Percentiles rank a stretch among this genome's conserved stretches.
Conservation (phyloP, 2,797 vertebrate genomes). For the Muscicapa striata region DNA sequence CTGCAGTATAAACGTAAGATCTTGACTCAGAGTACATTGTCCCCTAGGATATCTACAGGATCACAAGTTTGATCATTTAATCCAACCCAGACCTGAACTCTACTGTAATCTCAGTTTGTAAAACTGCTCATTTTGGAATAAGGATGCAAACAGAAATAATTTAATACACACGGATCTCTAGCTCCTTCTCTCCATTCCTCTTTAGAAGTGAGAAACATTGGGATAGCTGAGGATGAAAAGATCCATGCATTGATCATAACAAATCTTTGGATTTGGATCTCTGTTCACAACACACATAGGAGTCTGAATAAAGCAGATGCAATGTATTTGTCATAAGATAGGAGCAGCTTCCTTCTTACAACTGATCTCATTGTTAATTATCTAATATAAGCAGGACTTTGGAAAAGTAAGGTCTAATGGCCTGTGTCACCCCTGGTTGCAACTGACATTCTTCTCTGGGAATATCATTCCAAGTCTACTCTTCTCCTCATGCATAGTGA, state of each 20-base stretch:
- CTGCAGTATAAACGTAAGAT: background rate
- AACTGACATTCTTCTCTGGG: background rate
- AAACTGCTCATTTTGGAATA: background rate
- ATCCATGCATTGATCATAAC: background rate
- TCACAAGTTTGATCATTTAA: background rate
- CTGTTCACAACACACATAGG: accelerated
- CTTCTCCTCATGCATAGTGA: background rate
- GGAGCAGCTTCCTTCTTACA: background rate
- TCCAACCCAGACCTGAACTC: background rate
- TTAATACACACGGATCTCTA: background rate
- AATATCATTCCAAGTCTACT: background rate
- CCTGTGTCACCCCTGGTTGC: background rate
- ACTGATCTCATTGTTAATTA: background rate
- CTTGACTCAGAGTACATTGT: accelerated
- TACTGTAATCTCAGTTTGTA: background rate
- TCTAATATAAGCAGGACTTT: background rate
- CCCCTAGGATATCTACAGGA: background rate
- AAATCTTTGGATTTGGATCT: background rate
- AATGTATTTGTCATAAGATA: background rate
- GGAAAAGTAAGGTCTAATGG: background rate
- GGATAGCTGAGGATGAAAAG: background rate
- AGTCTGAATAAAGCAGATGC: background rate
- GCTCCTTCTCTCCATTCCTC: background rate
- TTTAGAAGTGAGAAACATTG: background rate
- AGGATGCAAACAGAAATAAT: background rate